Conservation (phyloP, 2,888 invertebrate genomes). For the Caradrina clavipalpis region DNA sequence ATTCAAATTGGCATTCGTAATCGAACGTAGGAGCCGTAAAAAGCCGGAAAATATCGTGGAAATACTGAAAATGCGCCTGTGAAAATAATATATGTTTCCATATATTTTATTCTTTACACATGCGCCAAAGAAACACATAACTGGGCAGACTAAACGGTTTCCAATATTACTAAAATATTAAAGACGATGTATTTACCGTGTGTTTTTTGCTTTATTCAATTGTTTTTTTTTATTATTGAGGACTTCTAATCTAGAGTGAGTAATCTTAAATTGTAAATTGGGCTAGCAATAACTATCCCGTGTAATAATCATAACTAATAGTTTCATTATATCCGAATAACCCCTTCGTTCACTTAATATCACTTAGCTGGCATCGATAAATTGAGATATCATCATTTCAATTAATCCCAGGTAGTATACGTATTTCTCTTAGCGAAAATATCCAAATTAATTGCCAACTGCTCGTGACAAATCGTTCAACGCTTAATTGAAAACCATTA, state of each 20-base stretch:
- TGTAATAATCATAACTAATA: not conserved
- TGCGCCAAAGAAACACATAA: not conserved
- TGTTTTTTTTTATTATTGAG: not conserved
- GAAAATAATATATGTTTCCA: conserved; percentile 32
- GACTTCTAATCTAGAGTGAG: no score
- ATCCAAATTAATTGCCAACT: conserved; percentile 6
- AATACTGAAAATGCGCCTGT: conserved; percentile 27
- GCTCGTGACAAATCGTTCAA: conserved; percentile 12
- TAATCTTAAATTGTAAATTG: not conserved
- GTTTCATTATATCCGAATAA: not conserved
- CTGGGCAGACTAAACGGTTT: conserved; percentile 14
- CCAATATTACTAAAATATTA: conserved; percentile 16
- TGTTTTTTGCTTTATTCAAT: not conserved
- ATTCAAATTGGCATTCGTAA: conserved; percentile 38
- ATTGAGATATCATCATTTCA: conserved; percentile 3
- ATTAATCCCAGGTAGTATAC: conserved; percentile 3
- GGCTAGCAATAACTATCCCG: no score
- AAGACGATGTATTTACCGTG: not conserved
- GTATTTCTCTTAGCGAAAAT: conserved; percentile 10
- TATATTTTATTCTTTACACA: conserved; percentile 34
- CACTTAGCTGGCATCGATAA: conserved; percentile 7
- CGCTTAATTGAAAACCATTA: conserved; percentile 14
- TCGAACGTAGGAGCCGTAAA: conserved; percentile 38
- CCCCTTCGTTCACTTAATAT: not conserved
- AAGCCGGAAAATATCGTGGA: conserved; percentile 34